Evolutionary conservation across 2,113 vertebrate genomes (phyloP).

Genomic region (Aegotheles bennettii): DNA sequence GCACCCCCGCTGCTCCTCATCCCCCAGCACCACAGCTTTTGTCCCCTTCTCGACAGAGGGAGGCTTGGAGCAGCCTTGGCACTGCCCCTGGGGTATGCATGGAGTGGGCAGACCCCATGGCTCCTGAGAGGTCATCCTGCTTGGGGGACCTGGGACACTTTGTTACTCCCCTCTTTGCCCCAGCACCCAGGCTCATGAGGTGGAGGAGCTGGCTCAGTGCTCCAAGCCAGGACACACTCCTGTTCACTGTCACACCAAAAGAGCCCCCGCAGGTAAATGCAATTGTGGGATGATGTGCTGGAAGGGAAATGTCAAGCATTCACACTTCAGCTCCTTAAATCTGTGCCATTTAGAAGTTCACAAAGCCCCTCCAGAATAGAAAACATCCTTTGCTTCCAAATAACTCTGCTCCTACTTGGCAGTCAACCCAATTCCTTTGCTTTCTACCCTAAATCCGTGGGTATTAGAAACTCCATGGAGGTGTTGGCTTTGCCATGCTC

Average conservation of each 20-base stretch:
- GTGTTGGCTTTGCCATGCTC: not conserved
- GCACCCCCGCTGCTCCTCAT: not conserved
- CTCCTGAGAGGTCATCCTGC: not conserved
- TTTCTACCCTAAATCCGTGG: not conserved
- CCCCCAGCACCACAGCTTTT: not conserved
- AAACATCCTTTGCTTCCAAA: not conserved
- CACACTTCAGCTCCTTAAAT: not conserved
- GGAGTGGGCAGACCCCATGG: not conserved
- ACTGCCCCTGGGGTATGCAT: not conserved
- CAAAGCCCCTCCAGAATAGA: not conserved
- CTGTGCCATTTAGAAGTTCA: not conserved
- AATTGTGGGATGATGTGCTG: not conserved
- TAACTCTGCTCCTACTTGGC: not conserved
- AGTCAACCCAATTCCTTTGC: not conserved
- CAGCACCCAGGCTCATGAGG: not conserved
- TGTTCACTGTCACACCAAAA: not conserved
- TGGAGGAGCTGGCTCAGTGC: not conserved
- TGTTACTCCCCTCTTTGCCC: not conserved
- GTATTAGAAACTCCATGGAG: not conserved
- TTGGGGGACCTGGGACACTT: not conserved
- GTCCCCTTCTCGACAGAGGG: accelerated
- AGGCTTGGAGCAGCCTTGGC: not conserved
- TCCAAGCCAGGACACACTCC: not conserved
- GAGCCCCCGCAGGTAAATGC: not conserved
- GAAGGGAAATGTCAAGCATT: not conserved